phyloP scores from a whole-genome alignment of 2,797 vertebrate genomes.

The Gobionotothen gibberifrons region DNA sequence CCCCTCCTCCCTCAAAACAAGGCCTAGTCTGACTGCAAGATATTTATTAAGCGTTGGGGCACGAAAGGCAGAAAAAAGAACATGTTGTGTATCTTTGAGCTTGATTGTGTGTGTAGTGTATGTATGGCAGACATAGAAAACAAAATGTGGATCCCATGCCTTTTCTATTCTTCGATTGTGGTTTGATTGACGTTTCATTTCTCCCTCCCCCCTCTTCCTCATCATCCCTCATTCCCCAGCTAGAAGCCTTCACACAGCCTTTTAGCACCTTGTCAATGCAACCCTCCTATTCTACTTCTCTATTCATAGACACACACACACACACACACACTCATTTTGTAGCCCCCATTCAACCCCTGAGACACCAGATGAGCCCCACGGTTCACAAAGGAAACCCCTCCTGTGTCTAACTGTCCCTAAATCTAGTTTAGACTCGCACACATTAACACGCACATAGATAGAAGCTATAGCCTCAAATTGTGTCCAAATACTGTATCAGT shows the following conservation, averaged over 20 bases:
- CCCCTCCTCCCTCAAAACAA: neutral
- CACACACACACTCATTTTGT: conserved; percentile 63
- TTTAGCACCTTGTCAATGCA: conserved; percentile 93
- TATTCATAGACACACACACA: conserved; percentile 67
- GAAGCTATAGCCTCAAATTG: neutral
- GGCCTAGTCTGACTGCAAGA: neutral
- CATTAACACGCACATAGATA: conserved; percentile 35
- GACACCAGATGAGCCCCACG: conserved; percentile 87
- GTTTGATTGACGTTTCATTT: conserved; percentile 77
- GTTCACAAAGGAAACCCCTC: conserved; percentile 86
- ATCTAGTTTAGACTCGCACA: conserved; percentile 82
- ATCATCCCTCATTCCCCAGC: conserved; percentile 76
- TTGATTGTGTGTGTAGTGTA: neutral
- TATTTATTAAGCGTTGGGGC: conserved; percentile 1
- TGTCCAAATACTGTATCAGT: neutral
- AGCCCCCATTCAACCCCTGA: conserved; percentile 84
- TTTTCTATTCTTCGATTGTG: conserved; percentile 63
- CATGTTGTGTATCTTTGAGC: neutral
- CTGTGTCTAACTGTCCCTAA: conserved; percentile 74
- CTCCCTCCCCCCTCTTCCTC: conserved; percentile 36
- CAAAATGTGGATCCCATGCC: conserved; percentile 11
- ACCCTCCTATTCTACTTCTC: conserved; percentile 72
- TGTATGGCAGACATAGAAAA: conserved; percentile 7
- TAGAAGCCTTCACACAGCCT: conserved; percentile 89
- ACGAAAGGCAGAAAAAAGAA: neutral